Conservation (phyloP, 2,888 invertebrate species). For the Sylvicola cinctus region DNA sequence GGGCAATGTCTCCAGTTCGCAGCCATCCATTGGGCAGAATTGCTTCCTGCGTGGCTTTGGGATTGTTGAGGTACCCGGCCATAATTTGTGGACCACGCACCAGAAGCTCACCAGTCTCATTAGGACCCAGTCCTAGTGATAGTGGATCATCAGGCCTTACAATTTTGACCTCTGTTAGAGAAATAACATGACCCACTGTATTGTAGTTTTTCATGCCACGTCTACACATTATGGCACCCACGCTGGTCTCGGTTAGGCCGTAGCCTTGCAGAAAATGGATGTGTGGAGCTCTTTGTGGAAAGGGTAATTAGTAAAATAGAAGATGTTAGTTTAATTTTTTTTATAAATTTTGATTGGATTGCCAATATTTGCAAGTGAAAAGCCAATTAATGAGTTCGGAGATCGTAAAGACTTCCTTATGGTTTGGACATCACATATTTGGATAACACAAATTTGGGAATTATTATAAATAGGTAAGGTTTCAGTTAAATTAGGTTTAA, state of each 20-base stretch:
- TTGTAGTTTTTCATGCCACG: slow-evolving; percentile 1
- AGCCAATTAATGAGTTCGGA: too few relatives aligned
- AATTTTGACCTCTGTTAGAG: slow-evolving; percentile 37
- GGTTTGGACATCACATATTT: too few relatives aligned
- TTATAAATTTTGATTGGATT: too few relatives aligned
- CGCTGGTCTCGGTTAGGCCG: slow-evolving; percentile 45
- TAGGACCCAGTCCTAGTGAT: slow-evolving; percentile 20
- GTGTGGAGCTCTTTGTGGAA: too few relatives aligned
- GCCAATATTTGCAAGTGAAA: too few relatives aligned
- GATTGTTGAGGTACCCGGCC: slow-evolving; percentile 48
- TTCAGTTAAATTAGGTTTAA: too few relatives aligned
- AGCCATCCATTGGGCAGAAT: slow-evolving; percentile 45
- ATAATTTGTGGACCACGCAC: slow-evolving; percentile 53
- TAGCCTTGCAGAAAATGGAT: slow-evolving; percentile 26
- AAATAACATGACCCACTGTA: slow-evolving; percentile 30
- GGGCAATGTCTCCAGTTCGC: slow-evolving; percentile 38
- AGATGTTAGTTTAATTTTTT: too few relatives aligned
- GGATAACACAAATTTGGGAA: too few relatives aligned
- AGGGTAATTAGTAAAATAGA: too few relatives aligned
- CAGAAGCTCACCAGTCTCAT: slow-evolving; percentile 38
- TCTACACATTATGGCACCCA: slow-evolving; percentile 24
- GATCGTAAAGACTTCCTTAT: too few relatives aligned
- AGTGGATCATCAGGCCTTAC: slow-evolving; percentile 25
- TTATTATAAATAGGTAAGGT: too few relatives aligned
- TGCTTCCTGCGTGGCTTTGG: slow-evolving; percentile 38